Percentiles rank a stretch among this genome's conserved stretches.
Conservation (phyloP, 1,140 invertebrate genomes). For the Oryzaephilus surinamensis region DNA sequence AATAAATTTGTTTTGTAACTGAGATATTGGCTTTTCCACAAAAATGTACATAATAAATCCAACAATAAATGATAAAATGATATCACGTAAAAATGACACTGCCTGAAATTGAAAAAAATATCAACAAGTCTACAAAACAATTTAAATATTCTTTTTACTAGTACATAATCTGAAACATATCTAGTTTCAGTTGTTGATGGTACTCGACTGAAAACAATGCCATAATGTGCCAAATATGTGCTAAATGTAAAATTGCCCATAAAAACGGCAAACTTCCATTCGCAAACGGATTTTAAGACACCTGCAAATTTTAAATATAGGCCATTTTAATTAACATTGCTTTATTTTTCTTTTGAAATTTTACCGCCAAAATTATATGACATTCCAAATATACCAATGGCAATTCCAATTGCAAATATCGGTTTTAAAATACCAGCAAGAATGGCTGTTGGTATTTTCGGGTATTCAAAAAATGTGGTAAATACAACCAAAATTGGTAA, state of each 20-base stretch:
- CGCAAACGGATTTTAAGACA: slow-evolving; percentile 15
- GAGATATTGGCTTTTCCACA: slow-evolving; percentile 17
- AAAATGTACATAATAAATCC: slow-evolving; percentile 18
- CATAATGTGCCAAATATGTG: slow-evolving; percentile 19
- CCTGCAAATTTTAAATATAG: too few species aligned
- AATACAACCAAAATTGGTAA: slow-evolving; percentile 10
- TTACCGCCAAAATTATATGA: slow-evolving; percentile 17
- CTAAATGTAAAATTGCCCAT: slow-evolving; percentile 22
- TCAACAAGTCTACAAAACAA: slow-evolving; percentile 3
- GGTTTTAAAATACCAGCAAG: slow-evolving; percentile 14
- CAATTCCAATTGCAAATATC: slow-evolving; percentile 20
- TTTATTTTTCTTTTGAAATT: slow-evolving; percentile 5
- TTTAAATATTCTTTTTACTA: slow-evolving; percentile 11
- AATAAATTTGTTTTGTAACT: slow-evolving; percentile 18
- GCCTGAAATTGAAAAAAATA: slow-evolving; percentile 16
- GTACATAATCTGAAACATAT: slow-evolving; percentile 12
- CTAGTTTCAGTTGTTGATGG: slow-evolving; percentile 5
- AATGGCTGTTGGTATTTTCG: slow-evolving; percentile 9
- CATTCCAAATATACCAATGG: too few species aligned
- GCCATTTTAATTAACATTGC: slow-evolving; percentile 14
- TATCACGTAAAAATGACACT: slow-evolving; percentile 14
- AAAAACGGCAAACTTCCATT: too few species aligned
- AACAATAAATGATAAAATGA: slow-evolving; percentile 11
- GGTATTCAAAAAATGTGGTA: slow-evolving; percentile 9
- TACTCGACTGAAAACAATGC: slow-evolving; percentile 17